Conservation (phyloP, 1,140 invertebrate species). For the Lucilia sericata region DNA sequence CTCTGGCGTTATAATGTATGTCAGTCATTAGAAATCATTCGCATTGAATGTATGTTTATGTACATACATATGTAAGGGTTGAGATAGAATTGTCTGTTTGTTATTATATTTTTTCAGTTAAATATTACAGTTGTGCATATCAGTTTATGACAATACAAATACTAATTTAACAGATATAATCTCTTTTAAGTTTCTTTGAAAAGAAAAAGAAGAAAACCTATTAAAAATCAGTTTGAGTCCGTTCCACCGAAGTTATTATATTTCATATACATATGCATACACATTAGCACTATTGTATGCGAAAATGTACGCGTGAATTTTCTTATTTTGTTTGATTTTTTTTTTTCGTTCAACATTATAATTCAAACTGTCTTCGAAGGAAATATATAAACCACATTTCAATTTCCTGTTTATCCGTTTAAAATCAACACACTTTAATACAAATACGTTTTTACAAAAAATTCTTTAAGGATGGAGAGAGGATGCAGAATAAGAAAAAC, state of each 20-base stretch:
- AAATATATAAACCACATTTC: constrained; percentile 37
- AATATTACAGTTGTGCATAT: background rate
- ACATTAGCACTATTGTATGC: background rate
- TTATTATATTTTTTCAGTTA: background rate
- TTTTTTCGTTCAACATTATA: constrained; percentile 20
- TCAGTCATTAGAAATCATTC: background rate
- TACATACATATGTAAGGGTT: background rate
- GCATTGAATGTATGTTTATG: too few species aligned
- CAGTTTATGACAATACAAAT: background rate
- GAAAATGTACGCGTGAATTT: background rate
- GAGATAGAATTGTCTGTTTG: background rate
- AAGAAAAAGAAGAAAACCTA: background rate
- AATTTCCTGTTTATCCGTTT: constrained; percentile 38
- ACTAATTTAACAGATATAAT: constrained; percentile 13
- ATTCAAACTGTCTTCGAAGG: constrained; percentile 41
- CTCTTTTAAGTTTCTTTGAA: background rate
- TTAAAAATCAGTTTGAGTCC: constrained; percentile 4
- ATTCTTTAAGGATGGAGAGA: background rate
- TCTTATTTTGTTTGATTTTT: background rate
- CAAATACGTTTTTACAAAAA: constrained; percentile 5
- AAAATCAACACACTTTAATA: constrained; percentile 15
- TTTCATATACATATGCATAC: background rate
- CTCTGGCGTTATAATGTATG: too few species aligned
- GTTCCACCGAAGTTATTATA: background rate
- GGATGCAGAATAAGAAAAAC: background rate